Base-by-base conservation (phyloP, 2,888 invertebrate genomes). In the Acrobasis repandana region DNA sequence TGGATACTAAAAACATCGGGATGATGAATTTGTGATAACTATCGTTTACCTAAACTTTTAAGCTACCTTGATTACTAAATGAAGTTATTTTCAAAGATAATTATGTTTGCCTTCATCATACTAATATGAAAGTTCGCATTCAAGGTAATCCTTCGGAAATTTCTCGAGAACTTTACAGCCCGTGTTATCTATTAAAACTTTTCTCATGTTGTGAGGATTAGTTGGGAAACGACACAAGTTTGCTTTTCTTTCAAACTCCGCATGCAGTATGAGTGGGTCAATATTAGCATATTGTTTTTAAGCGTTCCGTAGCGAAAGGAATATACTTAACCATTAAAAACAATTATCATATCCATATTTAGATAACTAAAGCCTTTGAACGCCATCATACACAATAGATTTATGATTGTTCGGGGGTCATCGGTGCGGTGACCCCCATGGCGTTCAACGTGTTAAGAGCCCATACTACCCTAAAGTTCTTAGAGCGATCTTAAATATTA, bases 211-310 rank as follows among this genome's bases (percentile, higher is more conserved):
- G 43, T 43, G 43, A 43, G 43, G 43, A 43, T 43, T 43, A 43
- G 43, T 43, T 43, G 11, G 14, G 43, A 43, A 43, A 43, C 43
- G 43, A 43, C 43, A 14, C 43, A 43, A 43, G 14, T 43, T 38
- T 43, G 1, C 43, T 43, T 43, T 38, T 43, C 43, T 43, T 43
- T 43, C 43, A 14, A 43, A 43, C 43, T n/a, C 43, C 6, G 28
- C 0, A 28, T 28, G 10, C 43, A n/a, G 6, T 43, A 43, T 43
- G 43, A 43, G 43, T 43, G n/a, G 43, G 43, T 43, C 43, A 43
- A 43, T 43, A 43, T 43, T 43, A 43, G 43, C 43, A 43, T 43
- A 43, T 43, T 43, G 43, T 43, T 43, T 43, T 38, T 43, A n/a
- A n/a, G 14, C 2, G 43, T 43, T 43, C 43, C 43, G 38, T 38